A percentile compares a stretch with the other conserved stretches of the same genome.
Conservation (phyloP, 2,113 vertebrate genomes). For the Dinomys branickii region DNA sequence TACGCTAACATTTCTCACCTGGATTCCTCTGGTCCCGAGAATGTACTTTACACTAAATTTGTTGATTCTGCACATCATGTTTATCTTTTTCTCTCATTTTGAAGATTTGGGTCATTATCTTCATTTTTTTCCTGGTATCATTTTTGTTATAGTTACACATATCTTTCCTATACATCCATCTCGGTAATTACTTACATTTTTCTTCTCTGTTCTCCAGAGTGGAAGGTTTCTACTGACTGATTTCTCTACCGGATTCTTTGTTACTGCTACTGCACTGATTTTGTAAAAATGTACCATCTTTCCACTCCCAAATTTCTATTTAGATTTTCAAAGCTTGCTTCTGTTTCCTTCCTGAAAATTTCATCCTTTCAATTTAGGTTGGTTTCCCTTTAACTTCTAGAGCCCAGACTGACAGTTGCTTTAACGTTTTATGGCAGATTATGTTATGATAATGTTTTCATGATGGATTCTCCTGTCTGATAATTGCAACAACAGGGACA, state of each 20-base stretch:
- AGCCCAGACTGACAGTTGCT: neutral
- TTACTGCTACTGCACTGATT: neutral
- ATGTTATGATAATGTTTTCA: neutral
- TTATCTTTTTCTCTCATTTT: neutral
- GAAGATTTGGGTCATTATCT: neutral
- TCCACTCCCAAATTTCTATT: neutral
- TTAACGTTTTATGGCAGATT: neutral
- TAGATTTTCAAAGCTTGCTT: neutral
- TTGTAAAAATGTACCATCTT: neutral
- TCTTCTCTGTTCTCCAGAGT: neutral
- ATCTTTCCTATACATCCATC: neutral
- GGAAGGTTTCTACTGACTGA: neutral
- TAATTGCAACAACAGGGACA: neutral
- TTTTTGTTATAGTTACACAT: neutral
- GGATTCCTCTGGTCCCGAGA: neutral
- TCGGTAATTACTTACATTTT: neutral
- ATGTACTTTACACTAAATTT: neutral
- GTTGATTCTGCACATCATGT: neutral
- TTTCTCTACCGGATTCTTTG: neutral
- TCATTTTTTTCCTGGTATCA: neutral
- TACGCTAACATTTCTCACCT: neutral
- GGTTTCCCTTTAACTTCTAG: neutral
- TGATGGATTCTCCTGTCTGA: neutral
- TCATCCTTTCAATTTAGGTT: neutral
- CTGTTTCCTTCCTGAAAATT: neutral